A percentile compares a stretch with the other conserved stretches of the same genome.
phyloP scores from a whole-genome alignment of 2,797 vertebrate species.

The Bothrops alternatus region DNA sequence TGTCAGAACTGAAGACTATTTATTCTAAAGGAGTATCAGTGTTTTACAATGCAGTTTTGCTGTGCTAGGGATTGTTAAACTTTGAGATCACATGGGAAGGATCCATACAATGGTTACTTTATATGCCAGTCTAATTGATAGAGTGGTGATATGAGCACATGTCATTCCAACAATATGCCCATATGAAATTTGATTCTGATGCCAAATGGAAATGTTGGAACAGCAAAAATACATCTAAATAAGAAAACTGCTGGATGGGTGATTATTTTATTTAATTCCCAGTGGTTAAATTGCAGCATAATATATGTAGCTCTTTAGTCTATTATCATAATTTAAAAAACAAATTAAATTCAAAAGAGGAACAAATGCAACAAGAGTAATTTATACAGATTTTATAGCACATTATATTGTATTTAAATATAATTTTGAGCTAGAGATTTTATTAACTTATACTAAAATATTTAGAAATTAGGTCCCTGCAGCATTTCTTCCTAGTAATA shows the following conservation, averaged over 20 bases:
- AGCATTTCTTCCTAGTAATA: constrained; percentile 28
- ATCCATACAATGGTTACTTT: neutral
- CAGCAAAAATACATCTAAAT: neutral
- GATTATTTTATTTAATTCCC: neutral
- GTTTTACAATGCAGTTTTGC: neutral
- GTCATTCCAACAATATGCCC: constrained; percentile 1
- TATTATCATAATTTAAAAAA: neutral
- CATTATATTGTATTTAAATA: neutral
- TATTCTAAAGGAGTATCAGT: neutral
- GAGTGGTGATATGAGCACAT: neutral
- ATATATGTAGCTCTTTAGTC: no score
- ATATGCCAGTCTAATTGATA: neutral
- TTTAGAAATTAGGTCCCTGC: neutral
- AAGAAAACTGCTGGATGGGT: neutral
- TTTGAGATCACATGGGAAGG: neutral
- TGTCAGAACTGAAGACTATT: constrained; percentile 17
- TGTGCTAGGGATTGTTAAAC: neutral
- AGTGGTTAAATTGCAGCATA: neutral
- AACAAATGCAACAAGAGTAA: neutral
- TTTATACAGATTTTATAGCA: neutral
- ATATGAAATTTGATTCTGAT: constrained; percentile 22
- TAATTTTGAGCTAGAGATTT: neutral
- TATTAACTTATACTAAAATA: neutral
- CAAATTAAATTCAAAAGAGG: neutral
- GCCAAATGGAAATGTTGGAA: constrained; percentile 29